phyloP scores from a whole-genome alignment of 92 coral and sea anemone genomes.

The Bergia puertoricense region DNA sequence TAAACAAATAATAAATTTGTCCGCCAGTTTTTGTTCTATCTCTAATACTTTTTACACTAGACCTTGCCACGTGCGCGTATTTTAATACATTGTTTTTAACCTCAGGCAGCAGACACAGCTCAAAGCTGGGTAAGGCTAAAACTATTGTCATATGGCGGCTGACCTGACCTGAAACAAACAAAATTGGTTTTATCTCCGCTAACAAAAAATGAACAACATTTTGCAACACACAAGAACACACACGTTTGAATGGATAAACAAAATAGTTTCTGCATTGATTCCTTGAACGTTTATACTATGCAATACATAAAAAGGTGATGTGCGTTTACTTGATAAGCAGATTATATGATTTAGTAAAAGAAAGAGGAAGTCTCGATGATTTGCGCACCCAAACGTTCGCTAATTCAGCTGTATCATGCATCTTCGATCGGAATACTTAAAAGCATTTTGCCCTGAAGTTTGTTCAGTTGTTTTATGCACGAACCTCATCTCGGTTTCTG shows the following conservation, averaged over 20 bases:
- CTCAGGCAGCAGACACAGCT: background rate
- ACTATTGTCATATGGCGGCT: conserved; percentile 2
- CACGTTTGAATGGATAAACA: too few species aligned
- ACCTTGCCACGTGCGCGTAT: too few species aligned
- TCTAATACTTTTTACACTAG: too few species aligned
- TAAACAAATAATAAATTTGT: too few species aligned
- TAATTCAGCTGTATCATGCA: background rate
- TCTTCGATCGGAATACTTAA: too few species aligned
- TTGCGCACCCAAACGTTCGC: background rate
- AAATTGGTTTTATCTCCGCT: conserved; percentile 8
- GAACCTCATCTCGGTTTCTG: background rate
- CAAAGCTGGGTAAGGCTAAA: background rate
- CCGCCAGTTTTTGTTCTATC: too few species aligned
- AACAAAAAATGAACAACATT: too few species aligned
- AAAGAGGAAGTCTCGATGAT: background rate
- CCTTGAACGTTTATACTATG: too few species aligned
- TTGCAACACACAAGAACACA: background rate
- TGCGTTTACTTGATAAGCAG: background rate
- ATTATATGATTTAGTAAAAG: too few species aligned
- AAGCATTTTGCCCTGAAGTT: background rate
- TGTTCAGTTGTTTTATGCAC: background rate
- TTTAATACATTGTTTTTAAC: background rate
- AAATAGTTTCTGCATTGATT: too few species aligned
- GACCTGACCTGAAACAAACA: conserved; percentile 14
- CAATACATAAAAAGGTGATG: background rate